Base-by-base conservation (phyloP, 2,113 vertebrate genomes). In the Danionella cerebrum region DNA sequence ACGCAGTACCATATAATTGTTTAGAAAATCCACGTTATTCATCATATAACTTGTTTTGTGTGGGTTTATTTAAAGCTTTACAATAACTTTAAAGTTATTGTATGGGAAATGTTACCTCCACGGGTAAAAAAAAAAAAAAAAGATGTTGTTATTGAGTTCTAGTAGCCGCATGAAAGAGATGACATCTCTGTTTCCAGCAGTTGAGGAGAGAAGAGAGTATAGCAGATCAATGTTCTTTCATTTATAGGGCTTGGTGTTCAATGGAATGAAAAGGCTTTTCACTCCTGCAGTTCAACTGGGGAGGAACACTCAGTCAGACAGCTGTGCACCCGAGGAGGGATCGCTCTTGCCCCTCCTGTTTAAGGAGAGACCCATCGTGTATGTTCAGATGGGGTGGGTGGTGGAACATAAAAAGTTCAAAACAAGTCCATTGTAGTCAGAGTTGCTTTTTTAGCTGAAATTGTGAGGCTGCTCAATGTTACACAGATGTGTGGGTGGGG, bases 391-490 rank as follows among this genome's bases (percentile, higher is more conserved):
- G 31, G 8, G 29, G 25, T 31, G 50, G 36, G 11, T 19, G 48
- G 64, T 18, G 11, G 65, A n/a, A n/a, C n/a, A 70, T 66, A 35
- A 31, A 41, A 55, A 70, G 73, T 72, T 73, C 63, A 72, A 10
- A 21, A 27, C 18, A 39, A 68, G 70, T 72, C 44, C 39, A 70
- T 45, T 54, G 51, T 11, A 55, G 18, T 59, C 6, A 21, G 21
- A 67, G 29, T 70, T 12, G 67, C 68, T 72, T 39, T n/a, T 50
- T 48, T 53, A 67, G 65, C 50, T 59, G 50, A 31, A 55, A 0
- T 12, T 18, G 7, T 24, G 59, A 45, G 45, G 29, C 45, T 27
- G 9, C 65, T 65, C 62, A 35, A 47, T 60, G 58, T 27, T 60
- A 38, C 14, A 31, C 65, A 64, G 72, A 79, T 77, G 72, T 75